Evolutionary conservation across 2,113 vertebrate species (phyloP).

Genomic region (Antigone vipio): DNA sequence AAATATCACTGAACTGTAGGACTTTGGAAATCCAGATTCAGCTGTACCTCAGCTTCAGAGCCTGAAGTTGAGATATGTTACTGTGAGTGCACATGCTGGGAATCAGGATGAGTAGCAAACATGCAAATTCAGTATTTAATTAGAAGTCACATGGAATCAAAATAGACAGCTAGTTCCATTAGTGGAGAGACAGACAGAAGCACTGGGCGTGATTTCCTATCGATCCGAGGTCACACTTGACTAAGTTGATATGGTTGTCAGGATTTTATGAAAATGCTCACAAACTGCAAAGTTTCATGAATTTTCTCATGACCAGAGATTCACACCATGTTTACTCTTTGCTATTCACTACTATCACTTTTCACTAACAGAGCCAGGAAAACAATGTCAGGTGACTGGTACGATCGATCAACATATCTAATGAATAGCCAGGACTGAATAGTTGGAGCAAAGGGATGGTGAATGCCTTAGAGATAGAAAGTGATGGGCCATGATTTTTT

Average conservation of each 20-base stretch:
- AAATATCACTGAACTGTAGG: background rate
- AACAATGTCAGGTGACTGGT: conserved; percentile 39
- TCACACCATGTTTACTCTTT: background rate
- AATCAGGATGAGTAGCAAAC: background rate
- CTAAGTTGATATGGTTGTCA: background rate
- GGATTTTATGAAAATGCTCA: background rate
- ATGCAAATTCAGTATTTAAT: conserved; percentile 12
- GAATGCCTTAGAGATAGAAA: background rate
- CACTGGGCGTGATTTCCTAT: background rate
- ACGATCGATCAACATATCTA: background rate
- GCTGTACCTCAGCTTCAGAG: background rate
- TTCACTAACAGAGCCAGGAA: conserved; percentile 3
- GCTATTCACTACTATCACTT: background rate
- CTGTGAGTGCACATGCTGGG: background rate
- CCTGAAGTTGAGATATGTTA: background rate
- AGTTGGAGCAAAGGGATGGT: background rate
- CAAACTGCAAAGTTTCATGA: background rate
- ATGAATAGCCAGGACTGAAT: conserved; percentile 27
- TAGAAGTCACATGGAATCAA: background rate
- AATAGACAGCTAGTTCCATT: background rate
- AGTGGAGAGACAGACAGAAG: background rate
- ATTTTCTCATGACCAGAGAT: background rate
- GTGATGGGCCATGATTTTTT: background rate
- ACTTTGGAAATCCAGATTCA: background rate
- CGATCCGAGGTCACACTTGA: background rate